These are phyloP conservation scores for Sparus aurata DNA, from an alignment of 2,797 vertebrate species.

Conservation along the genomic window DNA sequence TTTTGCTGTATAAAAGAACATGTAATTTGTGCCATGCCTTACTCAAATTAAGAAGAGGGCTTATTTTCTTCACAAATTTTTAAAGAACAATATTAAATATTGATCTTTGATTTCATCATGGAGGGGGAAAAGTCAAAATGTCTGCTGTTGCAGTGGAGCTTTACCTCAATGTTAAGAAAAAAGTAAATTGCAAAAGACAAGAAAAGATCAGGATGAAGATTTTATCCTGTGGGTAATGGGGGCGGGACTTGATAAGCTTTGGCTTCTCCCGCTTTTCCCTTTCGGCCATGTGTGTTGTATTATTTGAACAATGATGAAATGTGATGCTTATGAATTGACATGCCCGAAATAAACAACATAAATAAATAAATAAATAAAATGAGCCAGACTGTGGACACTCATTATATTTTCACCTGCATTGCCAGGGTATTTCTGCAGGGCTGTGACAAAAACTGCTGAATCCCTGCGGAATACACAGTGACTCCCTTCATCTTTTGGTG, in stretches of 20 bases:
- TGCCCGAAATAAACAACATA: too few relatives aligned
- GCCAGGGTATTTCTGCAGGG: conserved; percentile 20
- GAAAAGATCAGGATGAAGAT: too few relatives aligned
- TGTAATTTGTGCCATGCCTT: background rate
- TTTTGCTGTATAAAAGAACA: background rate
- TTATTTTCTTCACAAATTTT: too few relatives aligned
- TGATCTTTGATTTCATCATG: conserved; percentile 13
- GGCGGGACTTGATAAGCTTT: too few relatives aligned
- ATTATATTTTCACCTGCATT: conserved; percentile 40
- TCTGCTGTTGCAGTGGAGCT: background rate
- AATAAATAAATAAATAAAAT: too few relatives aligned
- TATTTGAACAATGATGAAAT: too few relatives aligned
- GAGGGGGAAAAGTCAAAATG: background rate
- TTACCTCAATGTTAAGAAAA: too few relatives aligned
- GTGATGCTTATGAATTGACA: too few relatives aligned
- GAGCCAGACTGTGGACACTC: conserved; percentile 24
- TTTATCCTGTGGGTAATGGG: too few relatives aligned
- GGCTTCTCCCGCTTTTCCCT: too few relatives aligned
- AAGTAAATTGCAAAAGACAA: too few relatives aligned
- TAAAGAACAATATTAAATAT: background rate
- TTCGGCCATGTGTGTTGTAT: too few relatives aligned
- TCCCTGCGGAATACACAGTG: background rate
- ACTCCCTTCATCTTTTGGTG: conserved; percentile 8
- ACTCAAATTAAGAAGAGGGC: background rate
- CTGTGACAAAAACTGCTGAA: conserved; percentile 8